Base-by-base conservation (phyloP, 2,797 vertebrate genomes). In the Enteromius radiatus region DNA sequence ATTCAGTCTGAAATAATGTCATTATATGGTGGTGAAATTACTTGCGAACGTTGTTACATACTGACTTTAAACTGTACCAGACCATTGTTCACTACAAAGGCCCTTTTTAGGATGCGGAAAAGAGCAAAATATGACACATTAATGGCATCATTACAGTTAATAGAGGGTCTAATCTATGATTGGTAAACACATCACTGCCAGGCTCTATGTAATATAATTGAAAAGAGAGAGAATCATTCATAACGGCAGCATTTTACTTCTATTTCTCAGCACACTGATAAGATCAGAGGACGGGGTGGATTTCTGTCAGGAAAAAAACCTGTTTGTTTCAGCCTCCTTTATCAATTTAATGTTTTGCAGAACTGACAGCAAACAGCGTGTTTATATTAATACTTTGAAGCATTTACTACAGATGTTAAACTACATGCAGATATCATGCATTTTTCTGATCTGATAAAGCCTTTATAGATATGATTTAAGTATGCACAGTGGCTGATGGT, bases 401-500 rank as follows among this genome's bases (percentile, higher is more conserved):
- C n/a, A 70, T 82, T 85, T 81, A 71, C 82, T 78, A 81, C 36
- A 79, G 85, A 81, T 76, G 69, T 61, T 79, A 81, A 31, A 54
- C 74, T 67, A 52, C 47, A 67, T 84, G 76, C 19, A 83, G 41
- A 83, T 63, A 81, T 86, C 59, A 54, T 67, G 45, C 12, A 45
- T 67, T 83, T 10, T 26, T 79, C 76, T 78, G 80, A 84, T 86
- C 28, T 80, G 71, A 49, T 49, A 63, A 17, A 63, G 28, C 26
- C 59, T 47, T 11, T 77, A 79, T 84, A 78, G 54, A 78, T 85
- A 52, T 78, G 68, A 31, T 63, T 63, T 17, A 63, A 63, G 14
- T 75, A 68, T 49, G 41, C 43, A 65, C 31, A 73, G 15, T 59
- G 64, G 82, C 26, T 63, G 59, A 31, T 31, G 14, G 41, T 82